phyloP scores from a whole-genome alignment of 2,888 invertebrate species.

The Vanessa cardui region DNA sequence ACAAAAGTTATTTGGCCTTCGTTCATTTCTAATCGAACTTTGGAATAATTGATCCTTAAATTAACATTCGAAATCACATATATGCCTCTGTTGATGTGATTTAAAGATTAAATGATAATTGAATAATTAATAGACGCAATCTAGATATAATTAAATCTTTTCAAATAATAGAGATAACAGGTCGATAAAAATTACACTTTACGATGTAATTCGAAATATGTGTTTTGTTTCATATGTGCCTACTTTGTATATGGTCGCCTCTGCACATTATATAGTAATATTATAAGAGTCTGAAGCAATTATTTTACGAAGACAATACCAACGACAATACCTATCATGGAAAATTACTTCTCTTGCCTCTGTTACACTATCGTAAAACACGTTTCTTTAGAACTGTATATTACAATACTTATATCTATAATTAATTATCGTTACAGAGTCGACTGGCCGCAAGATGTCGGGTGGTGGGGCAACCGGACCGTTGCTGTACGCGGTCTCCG shows the following conservation, averaged over 20 bases:
- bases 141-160: not conserved
- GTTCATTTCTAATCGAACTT: not conserved
- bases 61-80: not conserved
- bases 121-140: not conserved
- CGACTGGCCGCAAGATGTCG: conserved; percentile 59
- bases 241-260: too few species aligned
- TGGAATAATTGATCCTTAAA: not conserved
- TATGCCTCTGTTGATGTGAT: not conserved
- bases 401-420: too few species aligned
- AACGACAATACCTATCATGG: too few species aligned
- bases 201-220: too few species aligned
- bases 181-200: not conserved
- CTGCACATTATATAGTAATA: too few species aligned
- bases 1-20: too few species aligned
- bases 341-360: too few species aligned
- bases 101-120: not conserved
- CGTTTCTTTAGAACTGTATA: too few species aligned
- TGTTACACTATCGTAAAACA: too few species aligned
- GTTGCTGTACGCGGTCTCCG: conserved; percentile 85
- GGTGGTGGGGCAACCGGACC: conserved; percentile 82
- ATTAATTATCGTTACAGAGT: conserved; percentile 49
- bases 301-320: too few species aligned
- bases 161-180: not conserved
- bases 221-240: too few species aligned
- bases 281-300: too few species aligned